Evolutionary conservation across 2,113 vertebrate species (phyloP), one percentile per base, ranked within the genome.

Genomic region (Ondatra zibethicus): DNA sequence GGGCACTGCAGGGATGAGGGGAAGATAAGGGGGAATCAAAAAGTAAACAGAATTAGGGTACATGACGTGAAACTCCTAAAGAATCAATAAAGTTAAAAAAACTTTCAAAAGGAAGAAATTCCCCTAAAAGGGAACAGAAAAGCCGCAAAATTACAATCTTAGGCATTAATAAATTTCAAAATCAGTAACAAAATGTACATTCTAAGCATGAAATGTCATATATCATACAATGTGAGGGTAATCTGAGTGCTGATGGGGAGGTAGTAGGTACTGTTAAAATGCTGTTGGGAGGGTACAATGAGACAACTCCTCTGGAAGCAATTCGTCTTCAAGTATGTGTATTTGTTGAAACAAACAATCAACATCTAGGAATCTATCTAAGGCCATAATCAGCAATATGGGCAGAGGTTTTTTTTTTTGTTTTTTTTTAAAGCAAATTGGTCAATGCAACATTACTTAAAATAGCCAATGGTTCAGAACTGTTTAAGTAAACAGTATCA

Each of bases 271-370:
- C 73, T 78, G 45, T 95, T 73, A 88, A 82, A 75, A 47, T 94
- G 55, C 68, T 89, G 2, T 58, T 89, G 68, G 77, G 63, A 88
- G 47, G 73, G 80, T 63, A 77, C 27, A 92, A 72, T 45, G 87
- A 86, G 76, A 89, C 77, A 97, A 96, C 70, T 96, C 96, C 92
- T 96, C 96, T 96, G 95, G 93, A 97, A 97, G 95, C 65, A 96
- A 93, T 95, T 1, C 27, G 33, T 94, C 92, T 89, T 92, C 87
- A 92, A 94, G 91, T 73, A 27, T 80, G n/a, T 78, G 25, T 68
- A 70, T 93, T 93, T 78, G 16, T 78, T 91, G 76, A 93, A 33
- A 12, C n/a, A 93, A 33, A 14, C n/a, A 76, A 50, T 27, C 95
- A 52, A 92, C 14, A 90, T 97, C 55, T 88, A 77, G 31, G 58